These are phyloP conservation scores for Drosophila conformis DNA, from an alignment of 2,888 invertebrate species.

Conservation along the genomic window DNA sequence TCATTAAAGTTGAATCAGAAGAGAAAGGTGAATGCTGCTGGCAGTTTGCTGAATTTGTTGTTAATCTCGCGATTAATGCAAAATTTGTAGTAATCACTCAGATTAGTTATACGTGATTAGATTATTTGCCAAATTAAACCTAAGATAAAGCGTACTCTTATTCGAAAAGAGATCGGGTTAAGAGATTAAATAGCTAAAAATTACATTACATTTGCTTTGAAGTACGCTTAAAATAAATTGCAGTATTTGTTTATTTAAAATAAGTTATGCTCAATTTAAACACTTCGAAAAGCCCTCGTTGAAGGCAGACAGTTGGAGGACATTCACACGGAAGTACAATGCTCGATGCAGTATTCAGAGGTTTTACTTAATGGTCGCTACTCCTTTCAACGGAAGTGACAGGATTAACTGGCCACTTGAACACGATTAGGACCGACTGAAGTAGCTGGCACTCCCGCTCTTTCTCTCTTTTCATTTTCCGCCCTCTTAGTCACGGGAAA, in stretches of 20 bases:
- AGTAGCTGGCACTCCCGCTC: slow-evolving; percentile 3
- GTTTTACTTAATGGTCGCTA: slow-evolving; percentile 22
- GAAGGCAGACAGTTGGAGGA: slow-evolving; percentile 20
- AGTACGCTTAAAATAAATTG: not conserved
- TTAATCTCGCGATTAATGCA: not conserved
- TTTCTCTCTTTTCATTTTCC: not conserved
- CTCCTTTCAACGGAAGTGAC: slow-evolving; percentile 58
- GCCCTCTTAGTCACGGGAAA: not conserved
- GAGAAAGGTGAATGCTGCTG: slow-evolving; percentile 6
- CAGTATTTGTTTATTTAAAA: not conserved
- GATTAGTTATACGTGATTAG: not conserved
- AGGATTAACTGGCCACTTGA: slow-evolving; percentile 77
- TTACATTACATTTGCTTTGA: too few species aligned
- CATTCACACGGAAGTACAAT: slow-evolving; percentile 58
- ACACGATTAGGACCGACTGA: slow-evolving; percentile 60
- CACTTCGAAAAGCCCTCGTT: slow-evolving; percentile 41
- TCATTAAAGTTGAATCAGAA: slow-evolving; percentile 8
- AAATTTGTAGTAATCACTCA: not conserved
- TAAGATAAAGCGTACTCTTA: not conserved
- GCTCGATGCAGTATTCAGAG: slow-evolving; percentile 42
- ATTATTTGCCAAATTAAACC: not conserved
- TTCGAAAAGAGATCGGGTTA: not conserved
- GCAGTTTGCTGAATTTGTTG: not conserved
- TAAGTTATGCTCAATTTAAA: not conserved
- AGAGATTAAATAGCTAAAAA: not conserved